Evolutionary conservation across 2,888 invertebrate genomes (phyloP).

Genomic region (Drosophila affinis): DNA sequence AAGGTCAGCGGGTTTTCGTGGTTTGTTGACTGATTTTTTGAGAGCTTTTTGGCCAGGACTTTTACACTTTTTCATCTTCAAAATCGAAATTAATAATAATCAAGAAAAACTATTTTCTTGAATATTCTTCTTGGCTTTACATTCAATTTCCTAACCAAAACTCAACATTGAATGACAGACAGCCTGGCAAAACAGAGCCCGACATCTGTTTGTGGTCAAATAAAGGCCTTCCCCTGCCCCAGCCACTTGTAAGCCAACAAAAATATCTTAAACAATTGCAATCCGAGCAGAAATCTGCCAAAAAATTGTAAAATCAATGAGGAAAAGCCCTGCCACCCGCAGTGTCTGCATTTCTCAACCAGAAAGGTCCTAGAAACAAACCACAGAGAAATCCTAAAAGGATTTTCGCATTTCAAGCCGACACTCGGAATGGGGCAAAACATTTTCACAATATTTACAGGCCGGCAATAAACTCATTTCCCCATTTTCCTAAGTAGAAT

Average conservation of each 20-base stretch:
- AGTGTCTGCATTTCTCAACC: conserved; percentile 28
- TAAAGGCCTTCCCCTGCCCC: neutral
- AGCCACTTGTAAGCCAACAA: conserved; percentile 15
- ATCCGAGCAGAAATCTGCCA: conserved; percentile 22
- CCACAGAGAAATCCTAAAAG: conserved; percentile 61
- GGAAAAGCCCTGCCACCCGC: neutral
- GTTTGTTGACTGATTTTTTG: too few relatives aligned
- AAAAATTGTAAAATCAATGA: conserved; percentile 29
- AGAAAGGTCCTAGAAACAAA: conserved; percentile 35
- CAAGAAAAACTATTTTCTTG: neutral
- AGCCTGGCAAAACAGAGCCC: neutral
- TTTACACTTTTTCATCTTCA: neutral
- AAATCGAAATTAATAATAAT: neutral
- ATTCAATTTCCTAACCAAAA: conserved; percentile 8
- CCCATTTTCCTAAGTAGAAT: conserved; percentile 26
- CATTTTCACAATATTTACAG: conserved; percentile 68
- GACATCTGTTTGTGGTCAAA: conserved; percentile 29
- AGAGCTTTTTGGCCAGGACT: too few relatives aligned
- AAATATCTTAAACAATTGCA: conserved; percentile 31
- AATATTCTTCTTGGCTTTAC: neutral
- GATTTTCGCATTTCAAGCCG: conserved; percentile 62
- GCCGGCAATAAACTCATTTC: conserved; percentile 66
- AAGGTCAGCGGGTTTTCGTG: too few relatives aligned
- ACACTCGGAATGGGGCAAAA: conserved; percentile 42
- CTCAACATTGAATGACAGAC: conserved; percentile 11